These are phyloP conservation scores for Leptinotarsa tumamoca DNA, from an alignment of 2,888 invertebrate genomes.

Conservation along the genomic window DNA sequence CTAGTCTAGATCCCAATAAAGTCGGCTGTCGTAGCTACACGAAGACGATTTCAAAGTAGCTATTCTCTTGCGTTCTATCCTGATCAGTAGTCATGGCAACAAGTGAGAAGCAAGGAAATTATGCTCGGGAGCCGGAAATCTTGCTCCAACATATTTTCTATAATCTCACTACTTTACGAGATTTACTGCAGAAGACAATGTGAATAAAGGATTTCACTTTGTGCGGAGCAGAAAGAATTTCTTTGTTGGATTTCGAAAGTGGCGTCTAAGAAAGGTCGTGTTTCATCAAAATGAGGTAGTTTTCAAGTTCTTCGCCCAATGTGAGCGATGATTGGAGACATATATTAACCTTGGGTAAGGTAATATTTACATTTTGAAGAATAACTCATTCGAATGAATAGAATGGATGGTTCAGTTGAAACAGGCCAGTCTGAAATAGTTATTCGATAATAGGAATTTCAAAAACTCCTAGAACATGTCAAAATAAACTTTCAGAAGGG, in stretches of 20 bases:
- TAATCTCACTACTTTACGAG: slow-evolving; percentile 6
- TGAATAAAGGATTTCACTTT: background rate
- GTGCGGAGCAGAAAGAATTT: background rate
- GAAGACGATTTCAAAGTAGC: background rate
- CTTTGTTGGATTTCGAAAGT: background rate
- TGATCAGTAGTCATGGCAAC: slow-evolving; percentile 31
- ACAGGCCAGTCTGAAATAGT: no score
- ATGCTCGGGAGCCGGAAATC: slow-evolving; percentile 7
- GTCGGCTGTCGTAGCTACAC: background rate
- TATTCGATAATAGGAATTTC: no score
- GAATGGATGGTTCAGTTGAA: no score
- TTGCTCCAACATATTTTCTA: slow-evolving; percentile 23
- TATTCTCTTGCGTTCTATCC: background rate
- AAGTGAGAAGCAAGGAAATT: slow-evolving; percentile 25
- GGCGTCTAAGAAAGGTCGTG: background rate
- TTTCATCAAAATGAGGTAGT: background rate
- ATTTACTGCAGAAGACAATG: slow-evolving; percentile 9
- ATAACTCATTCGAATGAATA: no score
- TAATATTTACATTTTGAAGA: no score
- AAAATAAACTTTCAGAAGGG: no score
- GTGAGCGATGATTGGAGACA: no score
- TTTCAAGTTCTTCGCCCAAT: no score
- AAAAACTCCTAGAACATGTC: no score
- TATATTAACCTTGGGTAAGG: no score
- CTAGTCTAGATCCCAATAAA: background rate